Evolutionary conservation across 2,797 vertebrate species (phyloP).

Genomic region (Lepilemur septentrionalis): DNA sequence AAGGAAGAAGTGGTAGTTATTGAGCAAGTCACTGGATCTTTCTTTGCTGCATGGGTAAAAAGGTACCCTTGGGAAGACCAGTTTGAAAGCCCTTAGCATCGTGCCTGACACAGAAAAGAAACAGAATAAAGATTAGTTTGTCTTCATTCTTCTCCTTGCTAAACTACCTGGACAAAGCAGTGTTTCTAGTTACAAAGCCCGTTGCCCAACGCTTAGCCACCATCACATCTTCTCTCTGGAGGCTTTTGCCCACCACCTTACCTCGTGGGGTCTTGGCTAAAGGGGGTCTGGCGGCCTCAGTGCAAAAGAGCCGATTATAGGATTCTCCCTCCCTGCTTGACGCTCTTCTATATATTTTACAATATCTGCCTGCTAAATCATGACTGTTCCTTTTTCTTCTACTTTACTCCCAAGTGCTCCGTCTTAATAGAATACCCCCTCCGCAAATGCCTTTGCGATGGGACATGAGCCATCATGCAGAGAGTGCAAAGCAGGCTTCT

Average conservation of each 20-base stretch:
- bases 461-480: neutral
- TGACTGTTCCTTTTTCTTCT: neutral
- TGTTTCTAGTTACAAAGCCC: neutral
- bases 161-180: neutral
- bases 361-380: neutral
- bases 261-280: neutral
- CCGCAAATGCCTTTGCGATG: neutral
- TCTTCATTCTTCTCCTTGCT: neutral
- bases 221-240: neutral
- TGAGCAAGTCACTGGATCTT: neutral
- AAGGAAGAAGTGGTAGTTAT: neutral
- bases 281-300: neutral
- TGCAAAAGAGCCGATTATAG: neutral
- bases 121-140: neutral
- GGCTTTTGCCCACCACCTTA: neutral
- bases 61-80: neutral
- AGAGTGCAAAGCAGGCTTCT: neutral
- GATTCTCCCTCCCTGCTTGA: neutral
- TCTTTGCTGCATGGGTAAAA: neutral
- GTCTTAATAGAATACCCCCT: constrained; percentile 10
- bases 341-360: neutral
- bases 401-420: neutral
- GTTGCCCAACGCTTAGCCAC: neutral
- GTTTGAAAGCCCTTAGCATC: neutral
- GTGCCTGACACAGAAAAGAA: neutral